Base-by-base conservation (phyloP, 2,113 vertebrate genomes). In the Progne subis region DNA sequence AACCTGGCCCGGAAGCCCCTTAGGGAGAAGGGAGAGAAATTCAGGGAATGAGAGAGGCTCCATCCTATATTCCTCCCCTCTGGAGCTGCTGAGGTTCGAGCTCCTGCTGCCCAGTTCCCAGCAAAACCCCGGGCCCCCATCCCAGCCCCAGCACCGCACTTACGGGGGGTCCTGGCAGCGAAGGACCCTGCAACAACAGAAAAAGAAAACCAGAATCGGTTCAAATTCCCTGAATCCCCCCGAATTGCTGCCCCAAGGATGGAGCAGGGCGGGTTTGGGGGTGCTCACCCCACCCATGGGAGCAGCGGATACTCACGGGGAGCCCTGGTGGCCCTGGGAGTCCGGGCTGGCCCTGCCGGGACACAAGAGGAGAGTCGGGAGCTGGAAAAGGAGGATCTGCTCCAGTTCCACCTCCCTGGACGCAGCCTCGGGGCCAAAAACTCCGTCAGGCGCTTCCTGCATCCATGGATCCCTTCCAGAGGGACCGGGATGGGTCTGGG, bases 111-210 rank as follows among this genome's bases (percentile, higher is more conserved):
- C 1, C 47, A n/a, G 6, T 32, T 25, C 70, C 5, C 1, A 14
- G 61, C 1, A 0, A 43, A 31, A 34, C 14, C 47, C 74, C 34
- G 0, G 4, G 1, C 11, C 5, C 31, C 68, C 68, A 32, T 2
- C 59, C 59, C 77, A 43, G 1, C 39, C 61, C 34, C 18, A 4
- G 31, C 0, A 1, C 9, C 43, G 39, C 95, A 99, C 99, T 99
- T 98, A 99, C 99, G 2, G 99, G 91, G 72, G 99, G 98, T 98
- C 99, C 99, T 64, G 98, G 96, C 63, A 99, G 98, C 2, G 99
- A 98, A 34, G 98, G 90, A 32, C 99, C 99, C 99, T 99, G 92
- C 39, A 93, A 94, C 1, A 25, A 37, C 37, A 37, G 8, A 37
- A 68, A 93, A 95, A 69, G 21, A 76, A 34, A 78, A 9, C 11